Conservation (phyloP, 2,888 invertebrate genomes). For the Chrysolina haemoptera region DNA sequence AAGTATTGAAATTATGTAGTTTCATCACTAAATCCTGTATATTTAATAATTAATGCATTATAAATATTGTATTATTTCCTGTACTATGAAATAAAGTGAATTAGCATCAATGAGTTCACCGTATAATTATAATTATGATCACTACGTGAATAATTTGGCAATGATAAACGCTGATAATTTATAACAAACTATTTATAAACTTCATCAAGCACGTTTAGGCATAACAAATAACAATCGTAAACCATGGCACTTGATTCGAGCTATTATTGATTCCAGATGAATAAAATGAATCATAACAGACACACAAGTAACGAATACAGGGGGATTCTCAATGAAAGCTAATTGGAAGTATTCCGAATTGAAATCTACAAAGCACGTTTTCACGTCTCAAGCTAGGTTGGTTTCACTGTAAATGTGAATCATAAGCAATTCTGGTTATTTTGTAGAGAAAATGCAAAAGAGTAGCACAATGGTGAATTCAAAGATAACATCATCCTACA, state of each 20-base stretch:
- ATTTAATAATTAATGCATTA: no score
- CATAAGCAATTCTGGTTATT: no score
- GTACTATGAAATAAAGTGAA: background rate
- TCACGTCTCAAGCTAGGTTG: no score
- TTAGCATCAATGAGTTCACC: constrained; percentile 55
- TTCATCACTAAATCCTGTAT: no score
- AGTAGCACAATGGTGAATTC: no score
- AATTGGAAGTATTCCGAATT: no score
- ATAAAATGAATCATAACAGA: background rate
- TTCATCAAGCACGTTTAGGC: constrained; percentile 13
- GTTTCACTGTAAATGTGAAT: no score
- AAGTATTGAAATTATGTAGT: no score
- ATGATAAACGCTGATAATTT: constrained; percentile 42
- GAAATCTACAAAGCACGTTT: no score
- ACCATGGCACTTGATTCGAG: background rate
- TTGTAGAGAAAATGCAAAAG: no score
- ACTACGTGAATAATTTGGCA: constrained; percentile 54
- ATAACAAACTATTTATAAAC: constrained; percentile 59
- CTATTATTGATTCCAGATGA: background rate
- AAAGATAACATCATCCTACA: no score
- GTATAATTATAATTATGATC: constrained; percentile 57
- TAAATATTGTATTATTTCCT: no score
- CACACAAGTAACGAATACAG: background rate
- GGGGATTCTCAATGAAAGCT: background rate
- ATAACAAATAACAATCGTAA: background rate